Conservation (phyloP, 2,888 invertebrate genomes). For the Mantis religiosa region DNA sequence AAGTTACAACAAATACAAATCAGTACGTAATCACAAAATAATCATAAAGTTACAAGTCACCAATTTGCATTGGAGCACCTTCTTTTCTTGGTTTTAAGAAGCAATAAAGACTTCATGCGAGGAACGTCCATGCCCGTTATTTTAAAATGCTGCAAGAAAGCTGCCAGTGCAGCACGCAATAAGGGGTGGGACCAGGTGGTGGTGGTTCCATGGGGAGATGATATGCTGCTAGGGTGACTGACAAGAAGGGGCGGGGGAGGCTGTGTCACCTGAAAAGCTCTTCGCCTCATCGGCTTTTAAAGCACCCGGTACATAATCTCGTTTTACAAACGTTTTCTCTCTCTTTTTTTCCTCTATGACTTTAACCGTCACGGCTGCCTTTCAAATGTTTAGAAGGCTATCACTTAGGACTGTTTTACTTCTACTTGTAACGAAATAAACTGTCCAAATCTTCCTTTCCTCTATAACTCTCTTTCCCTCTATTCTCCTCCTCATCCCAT, state of each 20-base stretch:
- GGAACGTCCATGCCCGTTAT: neutral
- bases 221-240: neutral
- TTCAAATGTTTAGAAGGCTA: neutral
- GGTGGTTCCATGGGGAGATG: neutral
- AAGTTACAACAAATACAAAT: no score
- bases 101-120: no score
- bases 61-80: no score
- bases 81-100: no score
- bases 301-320: neutral
- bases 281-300: neutral
- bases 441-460: no score
- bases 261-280: neutral
- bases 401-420: no score
- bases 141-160: neutral
- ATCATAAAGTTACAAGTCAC: no score
- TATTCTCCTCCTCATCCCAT: no score
- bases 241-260: neutral
- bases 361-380: neutral
- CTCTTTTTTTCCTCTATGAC: neutral
- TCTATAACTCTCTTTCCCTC: no score
- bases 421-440: no score
- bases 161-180: neutral
- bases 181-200: neutral
- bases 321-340: neutral
- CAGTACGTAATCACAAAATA: no score